Evolutionary conservation across 64 coral and sea anemone species (phyloP), one percentile per base, ranked within the genome.

Genomic region (Stichodactyla helianthus): DNA sequence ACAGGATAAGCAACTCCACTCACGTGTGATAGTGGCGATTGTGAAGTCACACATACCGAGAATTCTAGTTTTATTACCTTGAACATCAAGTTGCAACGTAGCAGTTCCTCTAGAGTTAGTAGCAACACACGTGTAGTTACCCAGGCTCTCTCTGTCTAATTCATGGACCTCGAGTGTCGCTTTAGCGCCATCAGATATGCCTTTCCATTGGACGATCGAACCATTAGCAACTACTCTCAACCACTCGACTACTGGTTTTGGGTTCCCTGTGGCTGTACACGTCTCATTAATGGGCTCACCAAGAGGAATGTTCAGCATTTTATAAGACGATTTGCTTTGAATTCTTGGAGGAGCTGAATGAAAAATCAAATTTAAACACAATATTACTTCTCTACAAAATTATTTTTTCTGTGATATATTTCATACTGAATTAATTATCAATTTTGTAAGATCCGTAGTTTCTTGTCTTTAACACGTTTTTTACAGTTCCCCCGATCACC

Each of bases 91-190:
- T 6, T 26, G 27, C 54, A 84, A 50, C 5, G 2, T 16, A 22
- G 51, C 83, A 10, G 55, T 60, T 15, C 83, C 83, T 60, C 55
- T 58, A 54, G 70, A 76, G 77, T 92, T 89, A 14, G n/a, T 23
- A 71, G 94, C 94, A 56, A 90, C 58, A 88, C 94, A 96, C 9
- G 81, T 54, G 50, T 96, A 96, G 61, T 84, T 86, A 27, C 94
- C 94, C 20, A 85, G 57, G 17, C 89, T 84, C 5, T 87, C 22
- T 85, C 88, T 22, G 83, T 7, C 22, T 16, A 93, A 90, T 85
- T 23, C 50, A 57, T 71, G 86, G 77, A 50, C 57, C 58, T 55
- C 68, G 91, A 77, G 18, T 79, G 12, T 83, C 35, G 52, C 15
- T 51, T 12, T 22, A 18, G 16, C 3, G 18, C n/a, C 15, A 19